Base-by-base conservation (phyloP, 1,140 invertebrate species). In the Cylas formicarius region DNA sequence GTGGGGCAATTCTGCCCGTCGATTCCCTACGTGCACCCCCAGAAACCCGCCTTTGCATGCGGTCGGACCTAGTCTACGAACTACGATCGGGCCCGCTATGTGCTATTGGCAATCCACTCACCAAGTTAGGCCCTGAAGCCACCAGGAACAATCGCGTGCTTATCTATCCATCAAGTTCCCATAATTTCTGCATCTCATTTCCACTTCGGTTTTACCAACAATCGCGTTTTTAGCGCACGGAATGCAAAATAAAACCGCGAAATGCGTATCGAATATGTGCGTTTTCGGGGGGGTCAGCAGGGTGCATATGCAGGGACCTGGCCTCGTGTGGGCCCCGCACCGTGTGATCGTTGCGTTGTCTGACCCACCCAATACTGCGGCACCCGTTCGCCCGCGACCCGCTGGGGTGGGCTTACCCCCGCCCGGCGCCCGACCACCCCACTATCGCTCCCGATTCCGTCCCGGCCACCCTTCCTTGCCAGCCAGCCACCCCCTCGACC, bases 341-440 rank as follows among this genome's bases (percentile, higher is more conserved):
- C 29, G 45, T n/a, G n/a, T n/a, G 45, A 48, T 48, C 45, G 45
- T 48, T 57, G 47, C 55, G 55, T 55, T 57, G 62, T 64, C 63
- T 66, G 63, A 66, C 63, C 63, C 63, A 66, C 63, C 63, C 63
- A 63, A 61, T 57, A 57, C 60, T 61, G 61, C 58, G 56, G 58
- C 63, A 62, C 63, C 63, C 63, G 53, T 57, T 60, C n/a, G 61
- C 63, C 63, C 62, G 56, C 60, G 45, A 48, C 45, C 45, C 45
- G 45, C 60, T 50, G 58, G 63, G 62, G 58, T 55, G 55, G 53
- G 50, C 52, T 51, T 50, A 60, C 54, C 55, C 54, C 50, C 46
- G 37, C 53, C 13, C 42, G 37, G 37, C 31, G 31, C 53, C 52
- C 36, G 37, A 31, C 52, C 57, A 56, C 53, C 57, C 50, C 41